Conservation (phyloP, 2,888 invertebrate genomes). For the Phyllotreta cruciferae region DNA sequence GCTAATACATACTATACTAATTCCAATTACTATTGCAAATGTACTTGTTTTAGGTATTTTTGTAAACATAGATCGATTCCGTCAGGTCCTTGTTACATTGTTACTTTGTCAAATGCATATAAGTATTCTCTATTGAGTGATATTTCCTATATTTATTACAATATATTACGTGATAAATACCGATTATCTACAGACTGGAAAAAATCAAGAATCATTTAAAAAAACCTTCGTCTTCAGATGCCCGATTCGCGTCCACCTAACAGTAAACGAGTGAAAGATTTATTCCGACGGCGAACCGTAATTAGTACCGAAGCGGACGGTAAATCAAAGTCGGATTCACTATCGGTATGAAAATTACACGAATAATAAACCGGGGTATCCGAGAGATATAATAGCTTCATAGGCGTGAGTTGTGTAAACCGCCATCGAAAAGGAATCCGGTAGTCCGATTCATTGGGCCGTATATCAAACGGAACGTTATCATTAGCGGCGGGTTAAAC, state of each 20-base stretch:
- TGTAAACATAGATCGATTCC: too few species aligned
- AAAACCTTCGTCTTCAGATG: conserved; percentile 3
- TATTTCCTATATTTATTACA: too few species aligned
- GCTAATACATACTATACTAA: too few species aligned
- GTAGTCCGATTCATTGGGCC: conserved; percentile 48
- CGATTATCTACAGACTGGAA: too few species aligned
- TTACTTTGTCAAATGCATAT: too few species aligned
- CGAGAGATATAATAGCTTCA: conserved; percentile 35
- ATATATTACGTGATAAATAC: too few species aligned
- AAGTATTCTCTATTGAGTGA: too few species aligned
- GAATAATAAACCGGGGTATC: conserved; percentile 31
- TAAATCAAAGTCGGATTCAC: conserved; percentile 29
- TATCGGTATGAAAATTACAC: conserved; percentile 36
- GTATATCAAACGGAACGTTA: conserved; percentile 35
- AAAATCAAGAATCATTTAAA: too few species aligned
- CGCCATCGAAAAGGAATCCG: conserved; percentile 47
- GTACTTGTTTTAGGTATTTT: too few species aligned
- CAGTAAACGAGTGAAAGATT: conserved; percentile 24
- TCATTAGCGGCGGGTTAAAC: conserved; percentile 21
- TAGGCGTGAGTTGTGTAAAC: conserved; percentile 37
- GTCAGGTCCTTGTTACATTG: too few species aligned
- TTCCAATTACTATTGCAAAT: too few species aligned
- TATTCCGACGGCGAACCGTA: conserved; percentile 28
- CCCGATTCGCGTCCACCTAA: conserved; percentile 17
- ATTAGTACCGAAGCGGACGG: conserved; percentile 30